Evolutionary conservation across 2,797 vertebrate species (phyloP).

Genomic region (Carduelis carduelis): DNA sequence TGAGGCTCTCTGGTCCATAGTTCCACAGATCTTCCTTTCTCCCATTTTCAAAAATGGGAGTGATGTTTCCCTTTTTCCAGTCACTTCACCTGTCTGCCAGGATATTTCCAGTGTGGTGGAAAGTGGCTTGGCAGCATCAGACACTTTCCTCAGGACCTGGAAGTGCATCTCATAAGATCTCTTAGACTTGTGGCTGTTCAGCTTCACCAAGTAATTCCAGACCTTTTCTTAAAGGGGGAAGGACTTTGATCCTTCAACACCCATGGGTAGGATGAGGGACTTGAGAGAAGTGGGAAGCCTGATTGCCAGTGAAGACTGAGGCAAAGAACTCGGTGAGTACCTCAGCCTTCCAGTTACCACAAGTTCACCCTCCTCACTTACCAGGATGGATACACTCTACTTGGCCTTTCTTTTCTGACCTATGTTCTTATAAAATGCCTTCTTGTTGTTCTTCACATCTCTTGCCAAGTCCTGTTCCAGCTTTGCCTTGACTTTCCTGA

Average conservation of each 20-base stretch:
- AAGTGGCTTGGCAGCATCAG: not conserved
- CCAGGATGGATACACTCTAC: too few relatives aligned
- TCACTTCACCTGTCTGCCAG: not conserved
- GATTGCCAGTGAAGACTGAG: not conserved
- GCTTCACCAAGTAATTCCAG: not conserved
- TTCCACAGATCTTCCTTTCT: not conserved
- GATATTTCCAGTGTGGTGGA: not conserved
- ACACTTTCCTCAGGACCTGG: not conserved
- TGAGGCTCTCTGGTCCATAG: not conserved
- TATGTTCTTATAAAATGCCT: not conserved
- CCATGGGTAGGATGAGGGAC: too few relatives aligned
- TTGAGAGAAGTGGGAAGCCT: not conserved
- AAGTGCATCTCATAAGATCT: not conserved
- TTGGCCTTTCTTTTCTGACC: not conserved
- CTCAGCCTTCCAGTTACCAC: not conserved
- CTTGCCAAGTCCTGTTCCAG: not conserved
- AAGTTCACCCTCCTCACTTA: not conserved
- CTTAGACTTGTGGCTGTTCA: not conserved
- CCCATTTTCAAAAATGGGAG: not conserved
- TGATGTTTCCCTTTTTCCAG: not conserved
- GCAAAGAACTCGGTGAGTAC: accelerated
- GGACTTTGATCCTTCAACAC: not conserved
- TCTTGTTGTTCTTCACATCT: not conserved
- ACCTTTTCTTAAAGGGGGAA: not conserved
- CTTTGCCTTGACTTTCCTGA: not conserved